These are phyloP conservation scores for Alexandromys fortis DNA, from an alignment of 2,113 vertebrate species.

Conservation along the genomic window DNA sequence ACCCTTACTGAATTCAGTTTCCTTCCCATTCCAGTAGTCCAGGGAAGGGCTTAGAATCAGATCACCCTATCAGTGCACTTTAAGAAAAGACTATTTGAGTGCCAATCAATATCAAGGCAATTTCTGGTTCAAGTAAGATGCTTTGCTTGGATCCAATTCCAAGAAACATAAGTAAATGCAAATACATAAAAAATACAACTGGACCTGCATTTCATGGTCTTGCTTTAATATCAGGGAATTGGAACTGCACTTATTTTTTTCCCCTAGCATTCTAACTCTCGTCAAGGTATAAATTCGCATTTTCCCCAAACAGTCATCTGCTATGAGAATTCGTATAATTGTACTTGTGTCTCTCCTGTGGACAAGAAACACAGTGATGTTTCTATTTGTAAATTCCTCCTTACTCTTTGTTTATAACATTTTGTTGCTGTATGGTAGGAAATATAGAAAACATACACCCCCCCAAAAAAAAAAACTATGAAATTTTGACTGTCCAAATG, in stretches of 20 bases:
- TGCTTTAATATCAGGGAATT: slow-evolving; percentile 12
- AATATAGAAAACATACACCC: slow-evolving; percentile 17
- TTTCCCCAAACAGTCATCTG: neutral
- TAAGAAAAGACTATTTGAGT: neutral
- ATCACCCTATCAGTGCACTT: slow-evolving; percentile 20
- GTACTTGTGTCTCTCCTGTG: neutral
- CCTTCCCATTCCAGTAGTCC: neutral
- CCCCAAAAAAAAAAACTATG: neutral
- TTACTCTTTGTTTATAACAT: slow-evolving; percentile 20
- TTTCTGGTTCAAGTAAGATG: slow-evolving; percentile 9
- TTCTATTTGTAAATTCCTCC: neutral
- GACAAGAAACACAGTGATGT: neutral
- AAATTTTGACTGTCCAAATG: neutral
- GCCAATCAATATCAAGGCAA: slow-evolving; percentile 7
- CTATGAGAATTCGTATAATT: slow-evolving; percentile 26
- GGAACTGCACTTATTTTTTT: neutral
- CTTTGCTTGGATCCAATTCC: neutral
- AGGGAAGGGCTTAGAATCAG: slow-evolving; percentile 32
- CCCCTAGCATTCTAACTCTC: neutral
- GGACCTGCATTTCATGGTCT: neutral
- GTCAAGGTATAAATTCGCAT: neutral
- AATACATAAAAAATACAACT: neutral
- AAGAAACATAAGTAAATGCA: neutral
- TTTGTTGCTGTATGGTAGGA: neutral
- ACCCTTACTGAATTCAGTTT: neutral